A percentile compares a stretch with the other conserved stretches of the same genome.
phyloP scores from a whole-genome alignment of 2,797 vertebrate species.

The Scleropages formosus region DNA sequence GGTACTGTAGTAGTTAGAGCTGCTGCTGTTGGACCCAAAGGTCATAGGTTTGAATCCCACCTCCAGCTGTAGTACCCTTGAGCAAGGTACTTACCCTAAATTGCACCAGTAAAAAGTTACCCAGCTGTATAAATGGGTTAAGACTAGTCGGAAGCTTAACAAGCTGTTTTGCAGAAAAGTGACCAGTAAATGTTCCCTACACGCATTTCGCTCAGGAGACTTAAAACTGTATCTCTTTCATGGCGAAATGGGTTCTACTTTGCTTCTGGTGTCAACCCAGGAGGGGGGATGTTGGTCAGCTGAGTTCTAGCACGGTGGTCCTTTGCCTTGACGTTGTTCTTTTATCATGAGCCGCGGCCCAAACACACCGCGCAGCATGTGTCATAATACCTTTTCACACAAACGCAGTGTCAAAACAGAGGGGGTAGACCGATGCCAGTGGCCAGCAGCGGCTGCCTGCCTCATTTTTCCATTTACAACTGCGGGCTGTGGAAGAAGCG shows the following conservation, averaged over 20 bases:
- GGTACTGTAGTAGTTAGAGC: no score
- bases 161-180: no score
- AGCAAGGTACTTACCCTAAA: no score
- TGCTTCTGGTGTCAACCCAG: not conserved
- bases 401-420: not conserved
- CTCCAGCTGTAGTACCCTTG: no score
- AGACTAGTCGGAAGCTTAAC: no score
- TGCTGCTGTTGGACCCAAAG: no score
- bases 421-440: not conserved
- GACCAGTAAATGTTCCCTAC: not conserved
- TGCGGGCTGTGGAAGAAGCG: not conserved
- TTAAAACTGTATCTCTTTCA: no score
- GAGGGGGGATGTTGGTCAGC: not conserved
- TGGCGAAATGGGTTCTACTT: not conserved
- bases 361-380: not conserved
- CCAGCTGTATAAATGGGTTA: no score
- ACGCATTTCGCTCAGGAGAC: no score
- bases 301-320: conserved; percentile 25
- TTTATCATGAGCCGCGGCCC: not conserved
- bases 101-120: no score
- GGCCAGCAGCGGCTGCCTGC: not conserved
- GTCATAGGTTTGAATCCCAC: no score
- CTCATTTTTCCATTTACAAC: conserved; percentile 24
- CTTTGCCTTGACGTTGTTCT: not conserved
- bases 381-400: not conserved